Base-by-base conservation (phyloP, 2,797 vertebrate species). In the Gorsachius magnificus region DNA sequence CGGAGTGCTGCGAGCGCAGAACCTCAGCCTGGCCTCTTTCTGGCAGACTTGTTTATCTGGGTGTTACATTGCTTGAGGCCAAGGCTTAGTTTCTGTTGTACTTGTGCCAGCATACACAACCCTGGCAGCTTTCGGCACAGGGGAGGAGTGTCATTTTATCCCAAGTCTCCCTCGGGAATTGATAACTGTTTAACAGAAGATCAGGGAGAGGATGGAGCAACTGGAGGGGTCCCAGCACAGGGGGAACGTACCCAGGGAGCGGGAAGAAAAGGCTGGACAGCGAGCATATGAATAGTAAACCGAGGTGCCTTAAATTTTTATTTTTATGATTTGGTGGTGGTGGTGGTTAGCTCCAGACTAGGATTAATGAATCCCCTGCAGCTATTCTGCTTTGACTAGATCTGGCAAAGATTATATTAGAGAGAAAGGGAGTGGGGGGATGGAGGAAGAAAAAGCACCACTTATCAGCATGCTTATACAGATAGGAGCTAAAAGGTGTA, bases 11-110 rank as follows among this genome's bases (percentile, higher is more conserved):
- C 4, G 36, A 87, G 86, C 8, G 1, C 50, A 4, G 92, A 70
- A 86, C 94, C 83, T 94, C 94, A 77, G 90, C 95, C 51, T 8
- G 48, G 86, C 77, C 93, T 78, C 92, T 96, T 93, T 94, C 96
- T 97, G 96, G 96, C 96, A 96, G 96, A 89, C 93, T 93, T 51
- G 84, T 95, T 96, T 94, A 94, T 96, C 95, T 95, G 97, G 96
- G 97, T 96, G 97, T 97, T 96, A 92, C 95, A 63, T 60, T 64
- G 96, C 96, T 96, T 19, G 16, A 74, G 97, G 95, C 97, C 96
- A 96, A 96, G 94, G 94, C 79, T 96, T 80, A 97, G 96, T 97
- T 97, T 97, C 95, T 97, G 96, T 97, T 97, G 96, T 97, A 93
- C 69, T 79, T 66, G 65, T 97, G 97, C 97, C 97, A 98, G 96